Base-by-base conservation (phyloP, 2,888 invertebrate species). In the Quadriops clusia region DNA sequence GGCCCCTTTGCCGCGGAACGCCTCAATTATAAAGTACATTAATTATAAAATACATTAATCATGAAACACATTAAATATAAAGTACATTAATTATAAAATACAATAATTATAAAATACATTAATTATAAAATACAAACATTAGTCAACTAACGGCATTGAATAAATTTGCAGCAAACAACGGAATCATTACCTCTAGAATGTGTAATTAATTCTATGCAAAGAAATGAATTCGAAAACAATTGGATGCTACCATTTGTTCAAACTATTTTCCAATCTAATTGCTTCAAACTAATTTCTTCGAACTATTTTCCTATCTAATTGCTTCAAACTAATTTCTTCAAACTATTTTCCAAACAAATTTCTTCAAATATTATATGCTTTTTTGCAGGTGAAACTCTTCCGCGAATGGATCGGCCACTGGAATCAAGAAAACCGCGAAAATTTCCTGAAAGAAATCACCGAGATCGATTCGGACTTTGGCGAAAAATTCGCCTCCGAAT, bases 341-440 rank as follows among this genome's bases (percentile, higher is more conserved):
- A 7, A 10, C 3, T 30, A 22, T 16, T 12, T 12, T 5, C 16
- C 30, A 33, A 9, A 10, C 14, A 15, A 13, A 10, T 23, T 25
- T 17, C n/a, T 8, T 11, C n/a, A 7, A 33, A 17, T 12, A 15
- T 14, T 13, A 22, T 27, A 26, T 5, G 11, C 13, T 9, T 33
- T 20, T 27, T 51, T 53, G 38, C 55, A 80, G 79, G 72, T 79
- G 26, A 86, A 87, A 61, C 59, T 87, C 23, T 86, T 86, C 50
- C 76, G 77, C 46, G 82, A 86, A 59, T 87, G 87, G 87, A 78
- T 76, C 47, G 70, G 74, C 9, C 74, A 75, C 45, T 87, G 87
- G 87, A 70, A 73, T 4, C 66, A 71, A 23, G 77, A 77, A 38
- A 77, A 83, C 39, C 77, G 76, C 50, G 74, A 77, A 18, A 69